Percentiles rank a stretch among this genome's conserved stretches.
Evolutionary conservation across 2,888 invertebrate genomes (phyloP).

Genomic region (Oegoconia quadripuncta): DNA sequence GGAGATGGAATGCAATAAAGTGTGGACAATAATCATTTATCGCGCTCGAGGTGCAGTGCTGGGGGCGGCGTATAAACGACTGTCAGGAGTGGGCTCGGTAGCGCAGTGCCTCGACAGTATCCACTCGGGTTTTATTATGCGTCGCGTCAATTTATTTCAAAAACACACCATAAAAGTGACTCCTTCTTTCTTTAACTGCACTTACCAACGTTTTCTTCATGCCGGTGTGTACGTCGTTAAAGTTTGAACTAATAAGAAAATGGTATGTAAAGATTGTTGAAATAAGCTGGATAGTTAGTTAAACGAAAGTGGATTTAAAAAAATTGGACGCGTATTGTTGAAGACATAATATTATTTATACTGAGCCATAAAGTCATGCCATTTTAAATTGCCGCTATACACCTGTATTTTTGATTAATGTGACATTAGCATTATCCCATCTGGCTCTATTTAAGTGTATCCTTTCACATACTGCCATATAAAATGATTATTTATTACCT

Average conservation of each 20-base stretch:
- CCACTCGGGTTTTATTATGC: slow-evolving; percentile 5
- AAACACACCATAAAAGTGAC: background rate
- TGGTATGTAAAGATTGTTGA: background rate
- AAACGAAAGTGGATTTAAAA: too few relatives aligned
- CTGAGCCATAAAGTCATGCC: background rate
- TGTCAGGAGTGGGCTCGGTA: slow-evolving; percentile 2
- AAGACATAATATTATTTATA: too few relatives aligned
- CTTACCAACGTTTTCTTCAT: too few relatives aligned
- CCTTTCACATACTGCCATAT: slow-evolving; percentile 5
- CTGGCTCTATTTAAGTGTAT: slow-evolving; percentile 5
- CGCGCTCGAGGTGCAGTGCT: background rate
- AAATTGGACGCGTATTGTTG: too few relatives aligned
- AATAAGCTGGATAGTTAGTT: too few relatives aligned
- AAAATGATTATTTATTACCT: slow-evolving; percentile 7
- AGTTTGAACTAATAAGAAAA: too few relatives aligned
- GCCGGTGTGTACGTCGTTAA: too few relatives aligned
- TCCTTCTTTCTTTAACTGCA: background rate
- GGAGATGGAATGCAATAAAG: background rate
- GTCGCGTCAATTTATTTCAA: background rate
- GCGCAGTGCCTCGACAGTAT: too few relatives aligned
- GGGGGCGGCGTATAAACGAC: background rate
- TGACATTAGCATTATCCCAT: slow-evolving; percentile 4
- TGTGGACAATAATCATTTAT: slow-evolving; percentile 1
- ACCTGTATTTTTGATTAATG: slow-evolving; percentile 7
- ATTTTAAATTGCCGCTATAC: background rate